phyloP scores from a whole-genome alignment of 2,113 vertebrate genomes.

The Malurus alboscapulatus region DNA sequence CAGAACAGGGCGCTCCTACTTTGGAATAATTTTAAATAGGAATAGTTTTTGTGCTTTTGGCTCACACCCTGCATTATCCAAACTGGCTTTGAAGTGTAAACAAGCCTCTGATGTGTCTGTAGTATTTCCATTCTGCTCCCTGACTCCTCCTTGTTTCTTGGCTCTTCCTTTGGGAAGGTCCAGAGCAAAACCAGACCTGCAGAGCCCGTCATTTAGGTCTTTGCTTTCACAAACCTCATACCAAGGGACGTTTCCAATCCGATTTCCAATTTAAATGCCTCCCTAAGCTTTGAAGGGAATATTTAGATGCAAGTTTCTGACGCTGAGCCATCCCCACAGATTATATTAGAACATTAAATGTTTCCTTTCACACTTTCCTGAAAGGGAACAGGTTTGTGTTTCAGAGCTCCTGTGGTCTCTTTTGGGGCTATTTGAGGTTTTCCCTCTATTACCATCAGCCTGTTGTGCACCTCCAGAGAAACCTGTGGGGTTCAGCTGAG shows the following conservation, averaged over 20 bases:
- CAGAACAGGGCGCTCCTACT: slow-evolving; percentile 25
- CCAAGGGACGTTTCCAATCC: neutral
- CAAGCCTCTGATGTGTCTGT: slow-evolving; percentile 28
- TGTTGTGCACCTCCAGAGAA: neutral
- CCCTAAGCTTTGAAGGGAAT: neutral
- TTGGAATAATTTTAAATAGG: slow-evolving; percentile 22
- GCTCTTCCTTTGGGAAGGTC: slow-evolving; percentile 34
- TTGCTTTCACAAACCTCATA: neutral
- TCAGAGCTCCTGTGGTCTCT: neutral
- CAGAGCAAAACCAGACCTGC: slow-evolving; percentile 27
- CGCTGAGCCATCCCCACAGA: neutral
- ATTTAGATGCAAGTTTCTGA: neutral
- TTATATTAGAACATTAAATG: neutral
- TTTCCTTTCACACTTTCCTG: neutral
- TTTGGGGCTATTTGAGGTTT: neutral
- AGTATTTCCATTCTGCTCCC: slow-evolving; percentile 13
- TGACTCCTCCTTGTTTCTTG: slow-evolving; percentile 6
- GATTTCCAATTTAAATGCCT: neutral
- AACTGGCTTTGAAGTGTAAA: slow-evolving; percentile 56
- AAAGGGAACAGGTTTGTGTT: neutral
- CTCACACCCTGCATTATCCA: slow-evolving; percentile 49
- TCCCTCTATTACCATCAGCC: neutral
- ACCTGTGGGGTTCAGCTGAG: neutral
- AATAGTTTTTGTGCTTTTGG: slow-evolving; percentile 18
- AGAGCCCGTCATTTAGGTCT: neutral